These are phyloP conservation scores for Limanda limanda DNA, from an alignment of 2,113 vertebrate species.

Conservation along the genomic window DNA sequence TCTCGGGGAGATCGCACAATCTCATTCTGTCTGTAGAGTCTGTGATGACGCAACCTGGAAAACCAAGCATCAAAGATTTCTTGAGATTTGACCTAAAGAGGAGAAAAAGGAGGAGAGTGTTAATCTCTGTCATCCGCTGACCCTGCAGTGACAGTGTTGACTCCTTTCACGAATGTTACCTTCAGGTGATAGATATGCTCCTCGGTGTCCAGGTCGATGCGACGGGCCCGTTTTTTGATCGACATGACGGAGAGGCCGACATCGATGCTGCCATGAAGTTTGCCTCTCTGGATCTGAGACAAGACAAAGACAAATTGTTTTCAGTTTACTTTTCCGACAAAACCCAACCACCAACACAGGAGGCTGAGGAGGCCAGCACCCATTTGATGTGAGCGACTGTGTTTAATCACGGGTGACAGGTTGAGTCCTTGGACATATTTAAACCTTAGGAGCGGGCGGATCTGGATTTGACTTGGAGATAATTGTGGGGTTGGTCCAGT, in stretches of 20 bases:
- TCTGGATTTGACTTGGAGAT: too few relatives aligned
- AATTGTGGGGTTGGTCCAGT: too few relatives aligned
- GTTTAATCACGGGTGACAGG: too few relatives aligned
- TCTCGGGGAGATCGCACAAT: conserved; percentile 96
- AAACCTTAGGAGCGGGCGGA: too few relatives aligned
- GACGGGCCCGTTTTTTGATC: conserved; percentile 96
- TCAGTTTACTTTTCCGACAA: background rate
- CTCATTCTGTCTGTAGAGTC: conserved; percentile 97
- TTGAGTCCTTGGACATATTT: too few relatives aligned
- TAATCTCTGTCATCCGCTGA: background rate
- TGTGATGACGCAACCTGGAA: conserved; percentile 93
- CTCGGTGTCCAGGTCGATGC: conserved; percentile 98
- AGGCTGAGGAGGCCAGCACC: too few relatives aligned
- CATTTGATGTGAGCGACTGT: too few relatives aligned
- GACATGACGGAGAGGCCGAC: conserved; percentile 99
- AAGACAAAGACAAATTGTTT: background rate
- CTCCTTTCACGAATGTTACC: conserved; percentile 76
- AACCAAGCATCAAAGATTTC: conserved; percentile 98
- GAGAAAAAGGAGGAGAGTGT: background rate
- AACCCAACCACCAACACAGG: too few relatives aligned
- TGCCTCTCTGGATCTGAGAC: conserved; percentile 95
- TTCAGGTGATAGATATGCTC: conserved; percentile 99
- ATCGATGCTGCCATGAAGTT: conserved; percentile 97
- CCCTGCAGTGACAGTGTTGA: background rate
- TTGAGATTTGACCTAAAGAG: conserved; percentile 93